phyloP scores from a whole-genome alignment of 2,797 vertebrate genomes.

The Rhodeus uyekii region DNA sequence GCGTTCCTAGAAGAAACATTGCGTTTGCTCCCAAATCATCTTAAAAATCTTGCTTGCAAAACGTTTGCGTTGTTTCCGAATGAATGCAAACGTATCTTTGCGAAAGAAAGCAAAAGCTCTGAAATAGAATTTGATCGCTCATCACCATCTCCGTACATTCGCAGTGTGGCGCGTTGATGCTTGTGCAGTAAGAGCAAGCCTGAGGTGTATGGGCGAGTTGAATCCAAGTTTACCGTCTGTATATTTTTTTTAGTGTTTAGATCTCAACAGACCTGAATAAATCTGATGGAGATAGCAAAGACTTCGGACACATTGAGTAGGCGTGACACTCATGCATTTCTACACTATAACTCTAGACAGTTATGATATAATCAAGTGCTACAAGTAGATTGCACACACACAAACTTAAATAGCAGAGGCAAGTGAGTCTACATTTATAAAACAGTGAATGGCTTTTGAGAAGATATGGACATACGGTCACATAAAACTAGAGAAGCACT shows the following conservation, averaged over 20 bases:
- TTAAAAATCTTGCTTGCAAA: background rate
- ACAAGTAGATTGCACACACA: constrained; percentile 49
- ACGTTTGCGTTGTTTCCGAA: background rate
- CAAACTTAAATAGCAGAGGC: constrained; percentile 35
- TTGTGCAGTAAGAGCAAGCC: constrained; percentile 35
- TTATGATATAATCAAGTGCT: constrained; percentile 31
- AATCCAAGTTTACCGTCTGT: background rate
- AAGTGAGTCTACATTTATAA: constrained; percentile 60
- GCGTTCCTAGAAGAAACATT: background rate
- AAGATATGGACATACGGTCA: constrained; percentile 56
- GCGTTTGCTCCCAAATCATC: background rate
- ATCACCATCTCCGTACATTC: background rate
- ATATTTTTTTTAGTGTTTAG: background rate
- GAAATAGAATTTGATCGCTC: background rate
- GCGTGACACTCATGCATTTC: constrained; percentile 41
- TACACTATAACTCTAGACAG: constrained; percentile 22
- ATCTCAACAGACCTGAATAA: background rate
- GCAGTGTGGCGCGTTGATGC: background rate
- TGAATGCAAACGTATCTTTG: background rate
- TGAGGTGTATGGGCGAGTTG: constrained; percentile 9
- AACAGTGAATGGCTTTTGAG: constrained; percentile 62
- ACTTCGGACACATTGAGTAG: constrained; percentile 3
- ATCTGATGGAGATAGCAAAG: no score
- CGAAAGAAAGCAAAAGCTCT: background rate
- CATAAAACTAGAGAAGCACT: constrained; percentile 11